Base-by-base conservation (phyloP, 1,140 invertebrate genomes). In the Leguminivora glycinivorella region DNA sequence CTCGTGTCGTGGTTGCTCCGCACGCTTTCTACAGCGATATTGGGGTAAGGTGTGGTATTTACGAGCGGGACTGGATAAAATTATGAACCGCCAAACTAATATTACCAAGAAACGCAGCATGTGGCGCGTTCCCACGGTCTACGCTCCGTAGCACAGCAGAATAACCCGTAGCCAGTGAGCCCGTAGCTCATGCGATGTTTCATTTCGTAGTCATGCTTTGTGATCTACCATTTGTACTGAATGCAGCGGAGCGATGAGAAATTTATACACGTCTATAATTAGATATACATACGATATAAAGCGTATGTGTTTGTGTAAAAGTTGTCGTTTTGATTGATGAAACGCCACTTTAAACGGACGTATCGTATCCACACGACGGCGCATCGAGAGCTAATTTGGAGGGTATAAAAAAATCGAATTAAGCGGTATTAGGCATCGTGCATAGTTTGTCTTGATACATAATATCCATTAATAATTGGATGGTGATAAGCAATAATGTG, bases 41-140 rank as follows among this genome's bases (percentile, higher is more conserved):
- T 71, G 75, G 75, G 70, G 70, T 78, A 70, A 76, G 73, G 76
- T 73, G 76, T 58, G 71, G 73, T 81, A 83, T 83, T 83, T 81
- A 83, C 74, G 72, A 69, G 63, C 71, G 24, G 70, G 60, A 78
- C 74, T 77, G 78, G 78, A 79, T 82, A 78, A 81, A 81, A 81
- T 81, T 83, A 83, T 80, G 77, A 78, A 75, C 75, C 75, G 73
- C 72, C 73, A 75, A 72, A 71, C 75, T 82, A 81, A 82, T 84
- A 81, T 82, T 76, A 70, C 76, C 72, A 73, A 78, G 71, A 77
- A 76, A 73, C 69, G n/a, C 71, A 60, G 74, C 76, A 77, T 79
- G 74, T 77, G 78, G 72, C 66, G 19, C 17, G 31, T 79, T 81
- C 82, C 70, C 82, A 81, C 79, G 74, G 24, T 60, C 66, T 67